Percentiles rank a stretch among this genome's conserved stretches.
phyloP scores from a whole-genome alignment of 2,113 vertebrate species.

The Urocolius indicus region DNA sequence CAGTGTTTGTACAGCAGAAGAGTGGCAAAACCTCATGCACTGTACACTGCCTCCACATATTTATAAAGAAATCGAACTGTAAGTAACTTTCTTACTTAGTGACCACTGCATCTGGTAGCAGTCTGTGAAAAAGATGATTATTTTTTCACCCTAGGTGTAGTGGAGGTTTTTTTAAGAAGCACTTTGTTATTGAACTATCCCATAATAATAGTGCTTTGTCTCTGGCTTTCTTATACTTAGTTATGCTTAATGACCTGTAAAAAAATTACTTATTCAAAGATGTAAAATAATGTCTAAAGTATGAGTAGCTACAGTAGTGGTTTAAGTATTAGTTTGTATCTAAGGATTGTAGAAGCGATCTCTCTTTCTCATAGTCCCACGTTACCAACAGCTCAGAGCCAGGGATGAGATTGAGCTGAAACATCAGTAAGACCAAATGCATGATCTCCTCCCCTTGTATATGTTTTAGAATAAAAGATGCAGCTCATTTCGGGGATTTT shows the following conservation, averaged over 20 bases:
- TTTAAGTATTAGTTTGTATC: neutral
- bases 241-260: neutral
- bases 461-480: neutral
- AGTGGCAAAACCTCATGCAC: constrained; percentile 92
- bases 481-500: neutral
- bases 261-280: neutral
- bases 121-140: neutral
- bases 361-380: neutral
- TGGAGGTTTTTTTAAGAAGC: neutral
- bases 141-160: neutral
- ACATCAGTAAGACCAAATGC: neutral
- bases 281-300: neutral
- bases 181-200: neutral
- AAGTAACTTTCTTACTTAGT: constrained; percentile 5
- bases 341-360: neutral
- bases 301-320: neutral
- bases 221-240: neutral
- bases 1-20: constrained; percentile 95
- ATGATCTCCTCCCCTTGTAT: neutral
- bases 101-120: neutral
- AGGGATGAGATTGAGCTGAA: neutral
- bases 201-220: neutral
- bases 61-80: constrained; percentile 95
- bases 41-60: constrained; percentile 87
- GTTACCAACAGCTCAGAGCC: neutral